Percentiles rank a stretch among this genome's conserved stretches.
phyloP scores from a whole-genome alignment of 2,888 invertebrate species.

The Orthosia gothica region DNA sequence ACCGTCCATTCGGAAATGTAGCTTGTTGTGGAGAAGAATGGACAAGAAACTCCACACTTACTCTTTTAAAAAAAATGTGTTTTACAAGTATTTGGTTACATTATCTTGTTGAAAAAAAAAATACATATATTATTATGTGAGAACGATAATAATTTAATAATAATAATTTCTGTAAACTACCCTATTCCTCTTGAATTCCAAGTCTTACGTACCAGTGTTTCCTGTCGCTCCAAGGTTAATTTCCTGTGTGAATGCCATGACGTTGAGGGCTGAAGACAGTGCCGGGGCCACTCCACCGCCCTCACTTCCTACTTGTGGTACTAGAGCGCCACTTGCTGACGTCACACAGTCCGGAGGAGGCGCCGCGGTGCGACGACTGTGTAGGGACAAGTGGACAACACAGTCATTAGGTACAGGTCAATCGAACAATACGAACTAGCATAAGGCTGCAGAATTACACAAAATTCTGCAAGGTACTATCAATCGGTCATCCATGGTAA shows the following conservation, averaged over 20 bases:
- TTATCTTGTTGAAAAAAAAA: too few relatives aligned
- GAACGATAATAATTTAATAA: too few relatives aligned
- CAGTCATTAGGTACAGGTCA: not conserved
- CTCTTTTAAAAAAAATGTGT: too few relatives aligned
- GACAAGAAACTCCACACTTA: too few relatives aligned
- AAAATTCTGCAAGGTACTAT: not conserved
- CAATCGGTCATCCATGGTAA: not conserved
- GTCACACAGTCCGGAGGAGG: slow-evolving; percentile 82
- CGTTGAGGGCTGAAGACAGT: slow-evolving; percentile 95
- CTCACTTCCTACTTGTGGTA: slow-evolving; percentile 77
- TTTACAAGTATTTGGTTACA: too few relatives aligned
- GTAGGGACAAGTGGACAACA: too few relatives aligned
- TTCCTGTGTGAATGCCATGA: slow-evolving; percentile 95
- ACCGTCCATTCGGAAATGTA: too few relatives aligned
- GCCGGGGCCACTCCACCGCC: slow-evolving; percentile 90
- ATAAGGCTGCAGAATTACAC: not conserved
- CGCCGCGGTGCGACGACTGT: slow-evolving; percentile 74
- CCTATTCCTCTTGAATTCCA: too few relatives aligned
- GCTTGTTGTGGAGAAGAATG: too few relatives aligned
- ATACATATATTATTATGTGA: too few relatives aligned
- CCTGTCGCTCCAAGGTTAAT: slow-evolving; percentile 86
- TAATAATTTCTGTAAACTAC: too few relatives aligned
- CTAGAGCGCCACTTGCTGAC: slow-evolving; percentile 56
- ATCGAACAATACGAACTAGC: not conserved
- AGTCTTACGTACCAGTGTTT: slow-evolving; percentile 36